phyloP scores from a whole-genome alignment of 2,113 vertebrate species.

The Siphamia tubifer region DNA sequence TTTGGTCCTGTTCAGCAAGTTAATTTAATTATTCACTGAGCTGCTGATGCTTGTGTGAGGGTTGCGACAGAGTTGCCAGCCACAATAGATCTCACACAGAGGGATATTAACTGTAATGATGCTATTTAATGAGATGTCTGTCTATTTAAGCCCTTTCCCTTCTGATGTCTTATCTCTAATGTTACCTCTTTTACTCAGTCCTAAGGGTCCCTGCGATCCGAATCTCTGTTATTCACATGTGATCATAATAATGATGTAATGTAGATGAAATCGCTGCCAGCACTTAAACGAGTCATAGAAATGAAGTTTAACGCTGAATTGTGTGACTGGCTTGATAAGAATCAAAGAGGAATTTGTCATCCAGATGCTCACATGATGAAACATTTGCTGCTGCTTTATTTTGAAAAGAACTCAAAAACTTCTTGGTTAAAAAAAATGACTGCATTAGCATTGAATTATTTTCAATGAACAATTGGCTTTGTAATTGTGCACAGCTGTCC shows the following conservation, averaged over 20 bases:
- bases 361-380: neutral
- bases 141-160: neutral
- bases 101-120: slow-evolving; percentile 50
- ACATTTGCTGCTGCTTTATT: neutral
- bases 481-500: neutral
- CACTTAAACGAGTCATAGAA: neutral
- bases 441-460: neutral
- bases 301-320: neutral
- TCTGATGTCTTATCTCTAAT: slow-evolving; percentile 5
- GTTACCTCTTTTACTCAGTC: neutral
- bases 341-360: neutral
- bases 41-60: slow-evolving; percentile 29
- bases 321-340: slow-evolving; percentile 1
- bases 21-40: slow-evolving; percentile 54
- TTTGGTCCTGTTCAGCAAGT: slow-evolving; percentile 19
- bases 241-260: slow-evolving; percentile 36
- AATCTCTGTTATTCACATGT: neutral
- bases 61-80: slow-evolving; percentile 20
- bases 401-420: neutral
- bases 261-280: slow-evolving; percentile 15
- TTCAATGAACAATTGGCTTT: neutral
- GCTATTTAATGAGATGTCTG: slow-evolving; percentile 7
- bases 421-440: neutral
- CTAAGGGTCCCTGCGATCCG: neutral
- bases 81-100: slow-evolving; percentile 25